phyloP scores from a whole-genome alignment of 2,113 vertebrate species.

The Cercocebus atys region DNA sequence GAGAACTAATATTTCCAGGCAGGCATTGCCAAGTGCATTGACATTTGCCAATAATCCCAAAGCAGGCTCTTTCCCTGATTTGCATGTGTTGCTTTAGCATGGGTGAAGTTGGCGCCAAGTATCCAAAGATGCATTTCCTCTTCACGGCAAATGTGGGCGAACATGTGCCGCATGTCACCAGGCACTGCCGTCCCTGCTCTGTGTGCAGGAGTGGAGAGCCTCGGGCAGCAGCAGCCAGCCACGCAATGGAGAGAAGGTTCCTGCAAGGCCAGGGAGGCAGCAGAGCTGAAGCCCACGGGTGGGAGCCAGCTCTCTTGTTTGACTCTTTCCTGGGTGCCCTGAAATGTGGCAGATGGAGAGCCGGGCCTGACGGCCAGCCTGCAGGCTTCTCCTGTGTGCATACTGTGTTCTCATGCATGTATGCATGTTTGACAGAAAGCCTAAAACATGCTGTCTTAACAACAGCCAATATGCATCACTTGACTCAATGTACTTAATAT shows the following conservation, averaged over 20 bases:
- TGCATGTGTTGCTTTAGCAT: neutral
- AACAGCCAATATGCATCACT: neutral
- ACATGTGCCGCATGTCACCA: fast-evolving
- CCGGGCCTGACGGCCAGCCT: fast-evolving
- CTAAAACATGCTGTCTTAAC: neutral
- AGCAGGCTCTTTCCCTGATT: neutral
- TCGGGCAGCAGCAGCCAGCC: neutral
- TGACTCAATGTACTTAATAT: neutral
- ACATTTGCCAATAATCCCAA: neutral
- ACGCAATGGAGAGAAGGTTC: fast-evolving
- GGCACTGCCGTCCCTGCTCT: fast-evolving
- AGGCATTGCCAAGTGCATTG: fast-evolving
- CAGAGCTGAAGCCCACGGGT: fast-evolving
- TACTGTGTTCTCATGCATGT: fast-evolving
- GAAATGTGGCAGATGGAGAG: neutral
- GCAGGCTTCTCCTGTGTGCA: too few relatives aligned
- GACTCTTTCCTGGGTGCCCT: neutral
- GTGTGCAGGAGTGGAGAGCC: neutral
- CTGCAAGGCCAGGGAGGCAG: neutral
- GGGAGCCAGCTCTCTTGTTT: too few relatives aligned
- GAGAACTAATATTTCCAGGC: neutral
- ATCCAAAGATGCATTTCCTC: neutral
- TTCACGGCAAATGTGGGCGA: neutral
- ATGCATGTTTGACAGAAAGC: neutral
- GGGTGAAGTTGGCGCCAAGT: too few relatives aligned